Base-by-base conservation (phyloP, 2,113 vertebrate genomes). In the Epinephelus lanceolatus region DNA sequence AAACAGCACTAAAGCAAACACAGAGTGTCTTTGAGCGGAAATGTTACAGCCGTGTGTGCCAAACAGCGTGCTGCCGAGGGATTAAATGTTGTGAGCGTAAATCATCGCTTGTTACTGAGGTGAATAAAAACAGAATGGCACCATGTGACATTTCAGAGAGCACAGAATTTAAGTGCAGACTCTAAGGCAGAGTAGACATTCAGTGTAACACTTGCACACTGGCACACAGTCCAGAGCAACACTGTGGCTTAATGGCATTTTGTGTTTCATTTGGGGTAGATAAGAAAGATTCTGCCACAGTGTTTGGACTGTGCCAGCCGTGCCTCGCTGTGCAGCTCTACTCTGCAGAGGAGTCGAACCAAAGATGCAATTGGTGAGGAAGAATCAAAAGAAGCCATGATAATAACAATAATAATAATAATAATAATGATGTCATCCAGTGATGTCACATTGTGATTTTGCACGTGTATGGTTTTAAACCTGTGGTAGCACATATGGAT, bases 81-180 rank as follows among this genome's bases (percentile, higher is more conserved):
- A 77, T 74, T 81, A 86, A 77, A 83, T 81, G 53, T 30, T 37
- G 80, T 73, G 81, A 84, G 74, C 14, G 11, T 72, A 78, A 89
- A 88, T 78, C 68, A 70, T 63, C 59, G 27, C 59, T 78, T 67
- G 49, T 81, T 86, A 85, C 21, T 72, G 71, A 74, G 13, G 61
- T 66, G 66, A 86, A 61, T 74, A 23, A 87, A 78, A 81, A 56
- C 40, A 68, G 75, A 65, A 61, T 27, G 80, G 72, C 71, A 86
- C 21, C 17, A 12, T 37, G 76, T 51, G 74, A 72, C 73, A 6
- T 65, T 81, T 86, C 51, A 60, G 82, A 82, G 27, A 76, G 45
- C 47, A 81, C 69, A 74, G 69, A 66, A 63, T 80, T 82, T 87
- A 88, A 91, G 86, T 90, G 88, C 88, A 83, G 83, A 90, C 80